A percentile compares a stretch with the other conserved stretches of the same genome.
phyloP scores from a whole-genome alignment of 2,113 vertebrate species.

The Rattus rattus region DNA sequence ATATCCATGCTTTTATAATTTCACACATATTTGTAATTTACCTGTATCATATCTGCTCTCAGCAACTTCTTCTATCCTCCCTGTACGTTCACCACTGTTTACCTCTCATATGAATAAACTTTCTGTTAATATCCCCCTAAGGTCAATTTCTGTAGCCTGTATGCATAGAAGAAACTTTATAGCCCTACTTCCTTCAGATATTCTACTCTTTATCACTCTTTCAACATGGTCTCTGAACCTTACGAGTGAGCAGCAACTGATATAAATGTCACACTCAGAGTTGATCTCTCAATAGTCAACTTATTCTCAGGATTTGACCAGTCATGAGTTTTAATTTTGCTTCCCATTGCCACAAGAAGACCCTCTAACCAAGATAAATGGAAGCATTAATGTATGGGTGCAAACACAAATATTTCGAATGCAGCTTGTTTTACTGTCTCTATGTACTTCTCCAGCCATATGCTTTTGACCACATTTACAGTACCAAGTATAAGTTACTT shows the following conservation, averaged over 20 bases:
- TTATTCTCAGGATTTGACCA: neutral
- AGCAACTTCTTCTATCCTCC: neutral
- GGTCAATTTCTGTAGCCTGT: neutral
- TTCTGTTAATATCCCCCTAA: neutral
- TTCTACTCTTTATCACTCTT: neutral
- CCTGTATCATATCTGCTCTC: neutral
- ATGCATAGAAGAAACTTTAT: neutral
- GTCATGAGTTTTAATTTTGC: neutral
- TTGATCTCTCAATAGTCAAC: neutral
- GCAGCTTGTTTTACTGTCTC: neutral
- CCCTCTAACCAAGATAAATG: neutral
- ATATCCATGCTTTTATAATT: neutral
- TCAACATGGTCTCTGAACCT: neutral
- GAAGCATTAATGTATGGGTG: neutral
- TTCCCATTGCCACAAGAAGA: neutral
- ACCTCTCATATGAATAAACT: neutral
- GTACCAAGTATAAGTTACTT: neutral
- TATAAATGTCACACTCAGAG: neutral
- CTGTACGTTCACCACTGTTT: neutral
- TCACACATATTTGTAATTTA: neutral
- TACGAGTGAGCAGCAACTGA: neutral
- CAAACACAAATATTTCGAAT: neutral
- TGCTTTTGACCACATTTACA: neutral
- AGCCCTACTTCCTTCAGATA: neutral
- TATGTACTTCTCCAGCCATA: neutral